These are phyloP conservation scores for Gymnogyps californianus DNA, from an alignment of 2,113 vertebrate genomes.

Conservation along the genomic window DNA sequence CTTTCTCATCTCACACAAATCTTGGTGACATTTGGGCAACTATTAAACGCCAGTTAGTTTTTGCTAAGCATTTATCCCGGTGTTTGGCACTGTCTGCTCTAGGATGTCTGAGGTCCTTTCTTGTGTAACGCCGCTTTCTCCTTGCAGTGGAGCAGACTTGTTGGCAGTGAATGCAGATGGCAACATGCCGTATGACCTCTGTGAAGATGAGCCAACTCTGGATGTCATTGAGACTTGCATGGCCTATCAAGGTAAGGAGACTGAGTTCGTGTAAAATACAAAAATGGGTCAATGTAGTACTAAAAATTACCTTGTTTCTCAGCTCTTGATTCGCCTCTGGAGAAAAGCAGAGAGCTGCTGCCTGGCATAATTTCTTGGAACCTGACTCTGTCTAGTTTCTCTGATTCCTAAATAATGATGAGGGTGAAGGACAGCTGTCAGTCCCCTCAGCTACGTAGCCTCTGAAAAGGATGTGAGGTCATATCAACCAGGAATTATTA, in stretches of 20 bases:
- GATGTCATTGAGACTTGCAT: constrained; percentile 97
- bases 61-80: background rate
- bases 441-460: background rate
- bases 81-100: background rate
- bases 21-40: background rate
- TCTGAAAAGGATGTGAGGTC: background rate
- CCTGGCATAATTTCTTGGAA: background rate
- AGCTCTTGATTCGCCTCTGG: background rate
- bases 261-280: background rate
- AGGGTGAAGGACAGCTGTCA: background rate
- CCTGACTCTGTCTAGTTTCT: background rate
- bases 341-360: background rate
- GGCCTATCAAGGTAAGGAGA: constrained; percentile 89
- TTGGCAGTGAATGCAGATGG: constrained; percentile 95
- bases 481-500: background rate
- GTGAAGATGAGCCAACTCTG: constrained; percentile 94
- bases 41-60: background rate
- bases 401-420: background rate
- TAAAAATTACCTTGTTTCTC: constrained; percentile 8
- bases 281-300: background rate
- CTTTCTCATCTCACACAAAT: background rate
- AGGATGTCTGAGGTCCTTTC: background rate
- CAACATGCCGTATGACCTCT: constrained; percentile 98
- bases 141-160: constrained; percentile 88
- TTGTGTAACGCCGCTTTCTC: background rate